Conservation (phyloP, 1,140 invertebrate genomes). For the Drosophila guanche region DNA sequence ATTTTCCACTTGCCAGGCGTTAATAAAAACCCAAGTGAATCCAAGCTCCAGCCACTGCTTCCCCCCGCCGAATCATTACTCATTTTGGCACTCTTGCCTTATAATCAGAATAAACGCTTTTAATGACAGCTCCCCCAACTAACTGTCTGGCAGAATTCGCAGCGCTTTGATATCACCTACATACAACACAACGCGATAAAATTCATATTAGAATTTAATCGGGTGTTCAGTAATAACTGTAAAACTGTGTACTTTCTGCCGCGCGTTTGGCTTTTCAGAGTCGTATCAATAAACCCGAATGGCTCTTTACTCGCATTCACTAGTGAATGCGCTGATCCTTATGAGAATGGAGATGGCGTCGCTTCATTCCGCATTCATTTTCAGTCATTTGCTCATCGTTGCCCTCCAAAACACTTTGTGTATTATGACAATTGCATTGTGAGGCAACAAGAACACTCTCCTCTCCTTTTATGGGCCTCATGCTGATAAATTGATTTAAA, state of each 20-base stretch:
- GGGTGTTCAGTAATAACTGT: conserved; percentile 70
- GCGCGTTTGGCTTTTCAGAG: conserved; percentile 39
- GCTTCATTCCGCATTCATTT: conserved; percentile 27
- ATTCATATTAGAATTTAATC: conserved; percentile 78
- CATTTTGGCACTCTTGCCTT: conserved; percentile 49
- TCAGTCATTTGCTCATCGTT: conserved; percentile 28
- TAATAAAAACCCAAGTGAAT: conserved; percentile 57
- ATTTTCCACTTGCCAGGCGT: conserved; percentile 67
- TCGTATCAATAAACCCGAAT: conserved; percentile 67
- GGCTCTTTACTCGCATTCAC: conserved; percentile 36
- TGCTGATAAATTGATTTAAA: conserved; percentile 70
- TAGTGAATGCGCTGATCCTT: conserved; percentile 7
- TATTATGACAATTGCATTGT: conserved; percentile 63
- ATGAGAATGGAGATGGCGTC: conserved; percentile 36
- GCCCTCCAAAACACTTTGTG: conserved; percentile 32
- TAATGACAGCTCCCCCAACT: conserved; percentile 55
- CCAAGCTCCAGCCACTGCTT: not conserved
- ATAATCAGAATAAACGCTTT: conserved; percentile 71
- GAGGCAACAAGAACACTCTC: conserved; percentile 36
- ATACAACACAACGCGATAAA: conserved; percentile 56
- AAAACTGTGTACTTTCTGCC: conserved; percentile 46
- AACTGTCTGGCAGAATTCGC: conserved; percentile 34
- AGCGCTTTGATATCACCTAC: conserved; percentile 7
- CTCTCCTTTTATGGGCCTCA: conserved; percentile 24
- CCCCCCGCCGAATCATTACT: conserved; percentile 44